phyloP scores from a whole-genome alignment of 2,888 invertebrate species.

The Linhomoeus sp. region DNA sequence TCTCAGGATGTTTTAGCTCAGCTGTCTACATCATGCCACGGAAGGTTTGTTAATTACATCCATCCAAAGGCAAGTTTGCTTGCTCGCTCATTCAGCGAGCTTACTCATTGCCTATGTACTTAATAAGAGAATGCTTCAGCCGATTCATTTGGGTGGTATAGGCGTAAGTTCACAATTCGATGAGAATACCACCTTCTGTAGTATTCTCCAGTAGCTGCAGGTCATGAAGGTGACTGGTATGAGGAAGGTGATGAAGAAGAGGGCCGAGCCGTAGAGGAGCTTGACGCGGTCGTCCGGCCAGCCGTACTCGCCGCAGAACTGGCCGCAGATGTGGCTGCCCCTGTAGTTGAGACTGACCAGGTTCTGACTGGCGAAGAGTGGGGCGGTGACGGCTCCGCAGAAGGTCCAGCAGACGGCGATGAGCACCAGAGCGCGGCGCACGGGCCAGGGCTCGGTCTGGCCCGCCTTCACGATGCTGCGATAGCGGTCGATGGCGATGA shows the following conservation, averaged over 20 bases:
- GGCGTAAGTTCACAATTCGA: no score
- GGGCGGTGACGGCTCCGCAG: constrained; percentile 15
- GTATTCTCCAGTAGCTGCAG: constrained; percentile 24
- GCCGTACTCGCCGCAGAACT: constrained; percentile 25
- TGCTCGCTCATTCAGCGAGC: no score
- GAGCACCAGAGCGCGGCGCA: constrained; percentile 5
- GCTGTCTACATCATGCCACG: no score
- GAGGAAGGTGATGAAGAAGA: constrained; percentile 19
- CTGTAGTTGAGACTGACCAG: not conserved
- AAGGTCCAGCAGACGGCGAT: no score
- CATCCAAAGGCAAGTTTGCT: no score
- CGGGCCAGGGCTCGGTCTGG: constrained; percentile 14
- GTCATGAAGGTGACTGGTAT: constrained; percentile 21
- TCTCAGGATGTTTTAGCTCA: no score
- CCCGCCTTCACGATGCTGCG: constrained; percentile 20
- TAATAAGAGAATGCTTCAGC: no score
- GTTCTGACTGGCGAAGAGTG: constrained; percentile 16
- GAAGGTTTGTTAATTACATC: no score
- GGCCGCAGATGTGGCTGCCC: not conserved
- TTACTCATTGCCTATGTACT: no score
- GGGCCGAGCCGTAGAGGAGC: constrained; percentile 11
- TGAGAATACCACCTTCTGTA: constrained; percentile 26
- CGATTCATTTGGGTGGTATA: no score
- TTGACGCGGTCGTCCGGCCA: constrained; percentile 9
- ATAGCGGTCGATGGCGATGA: constrained; percentile 89